A percentile compares a stretch with the other conserved stretches of the same genome.
Evolutionary conservation across 2,113 vertebrate genomes (phyloP).

Genomic region (Chionis minor): DNA sequence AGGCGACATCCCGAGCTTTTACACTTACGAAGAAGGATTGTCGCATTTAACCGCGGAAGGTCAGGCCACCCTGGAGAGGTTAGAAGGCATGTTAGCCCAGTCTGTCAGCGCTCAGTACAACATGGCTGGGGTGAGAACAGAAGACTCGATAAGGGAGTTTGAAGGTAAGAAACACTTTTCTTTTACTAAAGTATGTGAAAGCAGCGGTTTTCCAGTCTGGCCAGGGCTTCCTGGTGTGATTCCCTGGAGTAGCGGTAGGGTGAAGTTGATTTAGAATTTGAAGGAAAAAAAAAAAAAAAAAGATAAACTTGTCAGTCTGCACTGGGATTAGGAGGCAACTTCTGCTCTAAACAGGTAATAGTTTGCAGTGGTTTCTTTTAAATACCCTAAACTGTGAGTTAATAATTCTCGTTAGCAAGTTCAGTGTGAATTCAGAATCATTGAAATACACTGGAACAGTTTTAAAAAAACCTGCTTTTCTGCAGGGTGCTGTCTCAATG

Average conservation of each 20-base stretch:
- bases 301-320: background rate
- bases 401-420: background rate
- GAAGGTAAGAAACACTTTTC: conserved; percentile 79
- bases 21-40: conserved; percentile 94
- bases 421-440: background rate
- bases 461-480: background rate
- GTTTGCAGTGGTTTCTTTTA: too few species aligned
- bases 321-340: background rate
- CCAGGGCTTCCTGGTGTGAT: background rate
- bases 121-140: conserved; percentile 95
- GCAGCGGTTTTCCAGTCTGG: background rate
- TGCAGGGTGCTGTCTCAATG: background rate
- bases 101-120: conserved; percentile 89
- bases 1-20: conserved; percentile 88
- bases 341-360: background rate
- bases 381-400: background rate
- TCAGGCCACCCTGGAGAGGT: conserved; percentile 89
- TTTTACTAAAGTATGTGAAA: background rate
- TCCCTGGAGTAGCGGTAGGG: background rate
- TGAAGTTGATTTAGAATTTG: background rate
- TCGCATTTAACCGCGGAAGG: conserved; percentile 89
- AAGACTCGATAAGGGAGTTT: conserved; percentile 79
- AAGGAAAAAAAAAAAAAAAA: background rate
- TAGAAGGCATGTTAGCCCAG: conserved; percentile 94
- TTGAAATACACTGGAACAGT: background rate